Evolutionary conservation across 2,113 vertebrate species (phyloP).

Genomic region (Prinia subflava): DNA sequence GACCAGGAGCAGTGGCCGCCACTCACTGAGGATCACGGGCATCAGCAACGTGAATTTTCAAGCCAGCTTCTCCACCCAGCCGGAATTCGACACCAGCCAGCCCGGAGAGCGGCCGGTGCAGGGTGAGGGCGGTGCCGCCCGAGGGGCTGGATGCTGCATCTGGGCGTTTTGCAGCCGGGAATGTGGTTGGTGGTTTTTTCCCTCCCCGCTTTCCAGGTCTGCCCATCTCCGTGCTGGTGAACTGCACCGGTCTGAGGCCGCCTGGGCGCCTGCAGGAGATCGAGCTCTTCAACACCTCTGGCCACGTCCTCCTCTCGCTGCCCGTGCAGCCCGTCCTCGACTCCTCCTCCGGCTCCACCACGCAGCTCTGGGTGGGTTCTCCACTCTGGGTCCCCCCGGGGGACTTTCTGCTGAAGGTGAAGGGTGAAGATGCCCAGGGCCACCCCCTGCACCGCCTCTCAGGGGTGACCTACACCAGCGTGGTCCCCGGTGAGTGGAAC

Average conservation of each 20-base stretch:
- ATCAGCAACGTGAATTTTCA: slow-evolving; percentile 86
- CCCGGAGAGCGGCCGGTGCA: slow-evolving; percentile 83
- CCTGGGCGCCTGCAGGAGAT: slow-evolving; percentile 79
- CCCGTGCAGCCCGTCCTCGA: slow-evolving; percentile 69
- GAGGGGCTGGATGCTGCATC: fast-evolving
- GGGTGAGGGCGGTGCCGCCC: slow-evolving; percentile 68
- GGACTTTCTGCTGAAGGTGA: slow-evolving; percentile 88
- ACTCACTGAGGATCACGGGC: slow-evolving; percentile 87
- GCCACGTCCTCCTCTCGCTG: slow-evolving; percentile 77
- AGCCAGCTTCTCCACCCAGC: slow-evolving; percentile 81
- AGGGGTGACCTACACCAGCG: slow-evolving; percentile 87
- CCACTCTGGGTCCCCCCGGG: slow-evolving; percentile 79
- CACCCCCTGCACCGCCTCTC: slow-evolving; percentile 90
- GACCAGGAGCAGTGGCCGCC: slow-evolving; percentile 85
- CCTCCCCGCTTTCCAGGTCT: slow-evolving; percentile 71
- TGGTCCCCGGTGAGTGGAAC: slow-evolving; percentile 78
- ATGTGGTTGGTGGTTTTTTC: fast-evolving
- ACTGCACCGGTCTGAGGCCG: slow-evolving; percentile 79
- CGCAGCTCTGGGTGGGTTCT: slow-evolving; percentile 82
- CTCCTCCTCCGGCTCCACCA: slow-evolving; percentile 37
- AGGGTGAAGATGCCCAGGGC: slow-evolving; percentile 82
- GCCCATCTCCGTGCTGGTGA: slow-evolving; percentile 84
- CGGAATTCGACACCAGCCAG: slow-evolving; percentile 73
- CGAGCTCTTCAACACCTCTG: slow-evolving; percentile 81
- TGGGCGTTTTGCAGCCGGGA: background rate